phyloP scores from a whole-genome alignment of 2,797 vertebrate species.

The Acipenser transmontanus region DNA sequence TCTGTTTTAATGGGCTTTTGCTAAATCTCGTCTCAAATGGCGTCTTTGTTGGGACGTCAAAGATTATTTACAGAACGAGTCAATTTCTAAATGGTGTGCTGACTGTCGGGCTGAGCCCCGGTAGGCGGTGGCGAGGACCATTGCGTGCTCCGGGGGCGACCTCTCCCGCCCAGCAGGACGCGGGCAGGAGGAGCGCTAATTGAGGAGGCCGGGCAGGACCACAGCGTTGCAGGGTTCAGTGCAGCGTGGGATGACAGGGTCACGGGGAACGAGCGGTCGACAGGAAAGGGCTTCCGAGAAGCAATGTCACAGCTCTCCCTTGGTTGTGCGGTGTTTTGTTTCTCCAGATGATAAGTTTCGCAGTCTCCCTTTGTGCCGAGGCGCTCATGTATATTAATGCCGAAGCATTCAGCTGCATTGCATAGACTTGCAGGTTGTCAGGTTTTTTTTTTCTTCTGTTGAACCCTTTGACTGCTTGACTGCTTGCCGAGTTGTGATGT shows the following conservation, averaged over 20 bases:
- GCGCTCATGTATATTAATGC: no score
- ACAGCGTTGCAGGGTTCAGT: conserved; percentile 22
- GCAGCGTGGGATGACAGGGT: conserved; percentile 19
- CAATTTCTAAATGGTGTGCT: conserved; percentile 48
- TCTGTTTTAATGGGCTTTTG: conserved; percentile 58
- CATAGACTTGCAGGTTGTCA: no score
- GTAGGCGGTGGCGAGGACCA: conserved; percentile 45
- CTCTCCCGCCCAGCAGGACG: conserved; percentile 35
- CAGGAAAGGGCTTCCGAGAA: conserved; percentile 18
- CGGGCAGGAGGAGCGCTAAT: conserved; percentile 34
- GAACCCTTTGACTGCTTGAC: no score
- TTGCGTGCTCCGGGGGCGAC: conserved; percentile 27
- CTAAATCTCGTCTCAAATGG: conserved; percentile 56
- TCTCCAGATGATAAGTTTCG: no score
- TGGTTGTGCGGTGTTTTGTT: no score
- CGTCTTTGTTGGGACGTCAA: conserved; percentile 55
- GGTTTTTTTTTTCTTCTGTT: no score
- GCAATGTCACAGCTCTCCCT: no score
- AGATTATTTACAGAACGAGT: conserved; percentile 62
- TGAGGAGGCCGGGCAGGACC: conserved; percentile 36
- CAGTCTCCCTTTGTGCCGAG: no score
- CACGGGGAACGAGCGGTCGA: background rate
- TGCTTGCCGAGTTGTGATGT: no score
- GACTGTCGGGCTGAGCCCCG: conserved; percentile 46
- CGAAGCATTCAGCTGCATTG: no score